Base-by-base conservation (phyloP, 1,140 invertebrate genomes). In the Stegodyphus dumicola region DNA sequence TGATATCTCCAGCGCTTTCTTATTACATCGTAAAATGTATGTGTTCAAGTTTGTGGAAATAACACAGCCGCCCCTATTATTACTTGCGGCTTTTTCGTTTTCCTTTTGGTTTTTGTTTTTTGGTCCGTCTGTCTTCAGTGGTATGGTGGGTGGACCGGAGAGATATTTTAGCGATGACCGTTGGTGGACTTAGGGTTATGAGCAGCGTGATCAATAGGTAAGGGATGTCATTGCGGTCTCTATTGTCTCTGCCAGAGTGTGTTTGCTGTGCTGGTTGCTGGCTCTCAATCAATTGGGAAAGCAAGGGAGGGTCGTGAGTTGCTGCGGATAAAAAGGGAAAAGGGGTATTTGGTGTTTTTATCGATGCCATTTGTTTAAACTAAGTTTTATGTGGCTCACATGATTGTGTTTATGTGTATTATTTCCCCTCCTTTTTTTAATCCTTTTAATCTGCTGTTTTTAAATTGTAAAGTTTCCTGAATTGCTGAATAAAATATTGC, bases 11-110 rank as follows among this genome's bases (percentile, higher is more conserved):
- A 11, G 15, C 15, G 56, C 56, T 69, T 49, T 49, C 9, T 51
- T 71, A 71, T 71, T 33, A 71, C 33, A 11, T 71, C 69, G 10
- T 13, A 71, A 71, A 71, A 71, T 71, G 69, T 71, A 49, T 71
- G 51, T 71, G 69, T 71, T 71, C 51, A 71, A 71, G 69, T 51
- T 71, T 51, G 33, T 33, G 69, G 49, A 71, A 71, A 71, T 71
- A 51, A 71, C 33, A 71, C 9, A 11, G 2, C 49, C 49, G 33
- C 69, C 69, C 69, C 10, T 71, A 71, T 71, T 71, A 71, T 71
- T 71, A 71, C n/a, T 15, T 33, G 33, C 33, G 33, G 33, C 33
- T 33, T 33, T 33, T 33, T 33, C 33, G 33, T 33, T 33, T 33
- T 33, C 33, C 33, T 33, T 33, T 33, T 6, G 15, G 7, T 17